Conservation (phyloP, 2,113 vertebrate species). For the Oxyruncus cristatus region DNA sequence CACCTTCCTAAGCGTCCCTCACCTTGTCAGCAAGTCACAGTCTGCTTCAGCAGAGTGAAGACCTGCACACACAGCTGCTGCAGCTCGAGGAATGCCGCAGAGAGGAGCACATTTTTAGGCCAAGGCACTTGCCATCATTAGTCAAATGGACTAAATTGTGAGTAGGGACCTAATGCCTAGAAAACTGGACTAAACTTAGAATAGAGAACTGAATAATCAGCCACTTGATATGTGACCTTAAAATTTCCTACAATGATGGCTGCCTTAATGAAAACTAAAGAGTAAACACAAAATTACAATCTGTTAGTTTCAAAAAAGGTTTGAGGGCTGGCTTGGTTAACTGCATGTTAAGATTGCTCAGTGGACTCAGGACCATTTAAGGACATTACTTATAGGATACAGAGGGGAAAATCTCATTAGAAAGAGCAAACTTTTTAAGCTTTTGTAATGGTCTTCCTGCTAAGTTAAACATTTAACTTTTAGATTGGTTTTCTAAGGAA, state of each 20-base stretch:
- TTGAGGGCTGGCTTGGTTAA: neutral
- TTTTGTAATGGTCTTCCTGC: neutral
- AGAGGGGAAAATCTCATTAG: neutral
- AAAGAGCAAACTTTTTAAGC: neutral
- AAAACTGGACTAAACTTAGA: neutral
- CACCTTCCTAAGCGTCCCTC: neutral
- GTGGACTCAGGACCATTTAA: neutral
- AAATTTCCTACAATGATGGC: neutral
- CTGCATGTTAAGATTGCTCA: neutral
- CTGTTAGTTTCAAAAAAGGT: neutral
- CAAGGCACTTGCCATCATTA: neutral
- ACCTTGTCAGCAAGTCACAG: neutral
- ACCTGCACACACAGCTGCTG: neutral
- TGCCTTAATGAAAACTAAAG: neutral
- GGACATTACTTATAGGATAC: neutral
- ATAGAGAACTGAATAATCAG: neutral
- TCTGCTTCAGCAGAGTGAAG: neutral
- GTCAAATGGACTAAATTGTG: neutral
- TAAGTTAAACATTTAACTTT: neutral
- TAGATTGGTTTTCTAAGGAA: neutral
- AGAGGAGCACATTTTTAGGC: neutral
- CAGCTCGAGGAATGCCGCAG: neutral
- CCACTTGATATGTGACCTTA: neutral
- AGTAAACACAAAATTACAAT: neutral
- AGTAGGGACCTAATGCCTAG: neutral